Percentiles rank a stretch among this genome's conserved stretches.
phyloP scores from a whole-genome alignment of 2,797 vertebrate genomes.

The Argentina silus region DNA sequence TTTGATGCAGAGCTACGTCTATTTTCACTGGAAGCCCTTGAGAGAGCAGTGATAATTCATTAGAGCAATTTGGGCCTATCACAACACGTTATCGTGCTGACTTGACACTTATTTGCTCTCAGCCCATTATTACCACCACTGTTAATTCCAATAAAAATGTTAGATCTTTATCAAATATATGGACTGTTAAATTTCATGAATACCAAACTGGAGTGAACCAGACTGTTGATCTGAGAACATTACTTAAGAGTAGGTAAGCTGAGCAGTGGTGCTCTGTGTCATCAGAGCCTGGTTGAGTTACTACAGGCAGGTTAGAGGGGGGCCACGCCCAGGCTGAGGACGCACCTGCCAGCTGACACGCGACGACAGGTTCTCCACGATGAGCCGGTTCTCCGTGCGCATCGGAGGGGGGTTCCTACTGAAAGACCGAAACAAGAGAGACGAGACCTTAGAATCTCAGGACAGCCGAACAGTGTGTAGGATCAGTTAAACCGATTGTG shows the following conservation, averaged over 20 bases:
- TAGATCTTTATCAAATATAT: neutral
- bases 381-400: slow-evolving; percentile 95
- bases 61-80: slow-evolving; percentile 35
- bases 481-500: too few species aligned
- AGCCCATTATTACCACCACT: slow-evolving; percentile 10
- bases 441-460: neutral
- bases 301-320: slow-evolving; percentile 61
- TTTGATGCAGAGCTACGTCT: slow-evolving; percentile 38
- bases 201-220: slow-evolving; percentile 53
- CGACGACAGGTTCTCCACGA: slow-evolving; percentile 96
- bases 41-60: neutral
- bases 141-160: slow-evolving; percentile 9
- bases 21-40: neutral
- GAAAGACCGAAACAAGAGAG: slow-evolving; percentile 21
- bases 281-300: slow-evolving; percentile 26
- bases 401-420: slow-evolving; percentile 91
- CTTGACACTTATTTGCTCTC: slow-evolving; percentile 28
- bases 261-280: neutral
- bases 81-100: slow-evolving; percentile 13
- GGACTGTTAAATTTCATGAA: slow-evolving; percentile 27
- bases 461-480: neutral
- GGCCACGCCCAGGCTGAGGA: slow-evolving; percentile 63
- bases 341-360: slow-evolving; percentile 98
- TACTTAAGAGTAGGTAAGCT: slow-evolving; percentile 17
- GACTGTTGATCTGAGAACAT: slow-evolving; percentile 37